Conservation (phyloP, 2,113 vertebrate species). For the Cyphomyrus plagiostoma region DNA sequence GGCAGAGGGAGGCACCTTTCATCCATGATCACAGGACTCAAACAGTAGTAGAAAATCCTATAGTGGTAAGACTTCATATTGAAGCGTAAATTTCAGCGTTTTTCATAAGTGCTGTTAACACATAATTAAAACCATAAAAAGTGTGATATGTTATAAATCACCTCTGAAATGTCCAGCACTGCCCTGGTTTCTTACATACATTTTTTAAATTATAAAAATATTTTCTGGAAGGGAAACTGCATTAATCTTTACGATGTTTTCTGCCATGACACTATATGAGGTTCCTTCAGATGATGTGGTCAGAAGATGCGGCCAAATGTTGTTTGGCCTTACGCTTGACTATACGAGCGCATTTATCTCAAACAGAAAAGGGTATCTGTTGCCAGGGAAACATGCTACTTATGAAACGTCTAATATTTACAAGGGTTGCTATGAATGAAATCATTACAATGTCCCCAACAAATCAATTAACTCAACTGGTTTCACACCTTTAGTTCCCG, state of each 20-base stretch:
- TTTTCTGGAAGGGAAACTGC: neutral
- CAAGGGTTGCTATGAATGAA: neutral
- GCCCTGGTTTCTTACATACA: neutral
- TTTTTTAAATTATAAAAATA: constrained; percentile 22
- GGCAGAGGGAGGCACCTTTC: too few species aligned
- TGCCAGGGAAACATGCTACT: constrained; percentile 7
- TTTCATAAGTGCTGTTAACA: neutral
- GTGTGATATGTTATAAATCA: neutral
- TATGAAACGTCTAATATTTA: constrained; percentile 10
- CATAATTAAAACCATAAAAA: constrained; percentile 6
- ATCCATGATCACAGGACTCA: neutral
- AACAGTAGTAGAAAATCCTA: neutral
- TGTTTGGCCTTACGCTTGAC: neutral
- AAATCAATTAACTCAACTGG: neutral
- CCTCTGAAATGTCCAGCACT: neutral
- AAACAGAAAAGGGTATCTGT: neutral
- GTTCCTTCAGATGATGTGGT: neutral
- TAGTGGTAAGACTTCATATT: neutral
- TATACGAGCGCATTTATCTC: neutral
- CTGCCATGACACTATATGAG: neutral
- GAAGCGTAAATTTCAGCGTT: neutral
- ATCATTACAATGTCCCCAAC: neutral
- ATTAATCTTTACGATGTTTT: neutral
- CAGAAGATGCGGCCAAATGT: neutral
- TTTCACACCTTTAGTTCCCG: neutral